Base-by-base conservation (phyloP, 2,888 invertebrate genomes). In the Heliconius sara region DNA sequence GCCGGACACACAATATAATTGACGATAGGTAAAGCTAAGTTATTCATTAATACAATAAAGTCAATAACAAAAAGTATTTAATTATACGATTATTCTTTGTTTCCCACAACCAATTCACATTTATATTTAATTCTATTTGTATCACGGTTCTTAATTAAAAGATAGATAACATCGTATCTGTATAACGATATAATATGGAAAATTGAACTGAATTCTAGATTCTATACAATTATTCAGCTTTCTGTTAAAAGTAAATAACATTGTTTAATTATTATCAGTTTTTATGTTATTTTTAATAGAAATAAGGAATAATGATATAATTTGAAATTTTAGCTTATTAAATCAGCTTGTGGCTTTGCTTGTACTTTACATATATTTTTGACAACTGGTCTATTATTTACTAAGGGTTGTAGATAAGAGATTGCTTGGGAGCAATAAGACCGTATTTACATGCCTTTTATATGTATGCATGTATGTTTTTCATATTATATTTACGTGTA, bases 141-240 rank as follows among this genome's bases (percentile, higher is more conserved):
- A 63, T 60, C 22, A 60, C 60, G 12, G 60, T n/a, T 60, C n/a
- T 60, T n/a, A 60, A 60, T 63, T 63, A 63, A 63, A 63, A n/a
- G 63, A 25, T 25, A 25, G 25, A 63, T 12, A 63, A 60, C 12
- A 60, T 12, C 63, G 63, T 25, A 25, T 25, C 12, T 63, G n/a
- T 25, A 63, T 63, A 63, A 63, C 5, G 13, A 63, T n/a, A 25
- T 63, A 63, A n/a, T 25, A 2, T 10, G 12, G 5, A n/a, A 25
- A 63, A 25, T 63, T 4, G 25, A 63, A 63, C 63, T 63, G 13
- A 25, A 63, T 63, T 63, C 25, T 25, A 25, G 25, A 25, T n/a
- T 63, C n/a, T 63, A 25, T 63, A 25, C 12, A 13, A 63, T 63
- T 52, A 1, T 52, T 52, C 52, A 52, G 2, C 5, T 19, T 52